A percentile compares a stretch with the other conserved stretches of the same genome.
Conservation (phyloP, 1,140 invertebrate species). For the Pseudomyrmex flavicornis region DNA sequence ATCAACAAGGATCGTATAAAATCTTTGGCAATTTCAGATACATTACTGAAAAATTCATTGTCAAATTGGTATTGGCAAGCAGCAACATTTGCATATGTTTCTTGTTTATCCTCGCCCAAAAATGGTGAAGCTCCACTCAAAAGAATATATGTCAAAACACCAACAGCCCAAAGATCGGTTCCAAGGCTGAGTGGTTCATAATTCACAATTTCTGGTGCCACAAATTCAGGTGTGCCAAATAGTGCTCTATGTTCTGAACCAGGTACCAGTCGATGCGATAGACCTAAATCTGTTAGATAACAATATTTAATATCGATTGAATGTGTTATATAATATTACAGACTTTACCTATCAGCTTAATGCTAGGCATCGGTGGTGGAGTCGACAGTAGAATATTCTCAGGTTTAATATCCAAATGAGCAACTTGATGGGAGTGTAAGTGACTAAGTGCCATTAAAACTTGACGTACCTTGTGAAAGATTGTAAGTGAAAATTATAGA, state of each 20-base stretch:
- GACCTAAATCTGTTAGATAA: constrained; percentile 87
- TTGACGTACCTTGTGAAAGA: constrained; percentile 85
- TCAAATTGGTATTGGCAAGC: constrained; percentile 89
- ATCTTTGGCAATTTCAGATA: constrained; percentile 87
- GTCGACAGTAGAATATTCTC: constrained; percentile 89
- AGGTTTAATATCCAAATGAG: constrained; percentile 90
- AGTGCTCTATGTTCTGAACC: constrained; percentile 85
- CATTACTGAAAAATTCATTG: constrained; percentile 87
- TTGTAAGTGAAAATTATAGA: constrained; percentile 8
- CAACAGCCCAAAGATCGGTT: constrained; percentile 90
- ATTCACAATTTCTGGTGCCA: constrained; percentile 90
- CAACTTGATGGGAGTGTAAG: constrained; percentile 89
- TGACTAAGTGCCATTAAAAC: constrained; percentile 88
- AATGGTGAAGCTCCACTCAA: constrained; percentile 89
- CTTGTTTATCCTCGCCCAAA: constrained; percentile 89
- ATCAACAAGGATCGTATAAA: constrained; percentile 87
- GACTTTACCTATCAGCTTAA: constrained; percentile 85
- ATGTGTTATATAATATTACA: not conserved
- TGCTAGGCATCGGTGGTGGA: constrained; percentile 85
- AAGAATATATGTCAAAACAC: constrained; percentile 89
- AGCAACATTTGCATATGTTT: constrained; percentile 89
- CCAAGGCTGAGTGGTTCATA: constrained; percentile 89
- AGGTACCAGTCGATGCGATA: constrained; percentile 87
- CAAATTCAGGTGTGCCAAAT: constrained; percentile 87
- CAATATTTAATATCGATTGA: not conserved